A percentile compares a stretch with the other conserved stretches of the same genome.
Evolutionary conservation across 2,797 vertebrate species (phyloP).

Genomic region (Acomys russatus): DNA sequence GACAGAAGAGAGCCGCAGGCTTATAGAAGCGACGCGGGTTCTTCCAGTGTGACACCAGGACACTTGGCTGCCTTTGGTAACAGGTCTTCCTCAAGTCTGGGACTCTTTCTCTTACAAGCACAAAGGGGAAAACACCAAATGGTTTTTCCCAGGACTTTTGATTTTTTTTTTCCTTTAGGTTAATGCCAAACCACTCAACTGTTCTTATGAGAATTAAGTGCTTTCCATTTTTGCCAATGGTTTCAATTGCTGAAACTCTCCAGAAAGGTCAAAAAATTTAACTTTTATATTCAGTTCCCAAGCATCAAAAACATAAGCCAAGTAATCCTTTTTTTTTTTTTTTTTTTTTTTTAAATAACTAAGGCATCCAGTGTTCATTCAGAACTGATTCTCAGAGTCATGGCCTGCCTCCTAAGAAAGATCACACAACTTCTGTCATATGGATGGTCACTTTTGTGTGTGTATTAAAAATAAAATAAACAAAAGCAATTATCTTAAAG

Average conservation of each 20-base stretch:
- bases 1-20: constrained; percentile 25
- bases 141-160: constrained; percentile 64
- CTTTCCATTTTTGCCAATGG: constrained; percentile 63
- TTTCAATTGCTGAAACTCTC: constrained; percentile 77
- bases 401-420: constrained; percentile 81
- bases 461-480: constrained; percentile 86
- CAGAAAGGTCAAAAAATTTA: constrained; percentile 80
- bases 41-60: constrained; percentile 17
- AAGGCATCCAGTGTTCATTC: constrained; percentile 70
- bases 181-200: constrained; percentile 76
- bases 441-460: constrained; percentile 68
- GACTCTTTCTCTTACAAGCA: constrained; percentile 80
- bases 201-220: constrained; percentile 67
- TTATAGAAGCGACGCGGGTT: constrained; percentile 64
- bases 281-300: constrained; percentile 82
- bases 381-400: constrained; percentile 81
- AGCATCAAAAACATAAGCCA: constrained; percentile 82
- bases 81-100: constrained; percentile 68
- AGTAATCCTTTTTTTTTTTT: constrained; percentile 79
- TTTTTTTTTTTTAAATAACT: constrained; percentile 77
- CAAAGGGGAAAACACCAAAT: constrained; percentile 56
- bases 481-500: constrained; percentile 83
- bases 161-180: constrained; percentile 63
- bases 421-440: constrained; percentile 75
- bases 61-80: constrained; percentile 59